Evolutionary conservation across 2,797 vertebrate species (phyloP), one percentile per base, ranked within the genome.

Genomic region (Sebastes trivittatus): DNA sequence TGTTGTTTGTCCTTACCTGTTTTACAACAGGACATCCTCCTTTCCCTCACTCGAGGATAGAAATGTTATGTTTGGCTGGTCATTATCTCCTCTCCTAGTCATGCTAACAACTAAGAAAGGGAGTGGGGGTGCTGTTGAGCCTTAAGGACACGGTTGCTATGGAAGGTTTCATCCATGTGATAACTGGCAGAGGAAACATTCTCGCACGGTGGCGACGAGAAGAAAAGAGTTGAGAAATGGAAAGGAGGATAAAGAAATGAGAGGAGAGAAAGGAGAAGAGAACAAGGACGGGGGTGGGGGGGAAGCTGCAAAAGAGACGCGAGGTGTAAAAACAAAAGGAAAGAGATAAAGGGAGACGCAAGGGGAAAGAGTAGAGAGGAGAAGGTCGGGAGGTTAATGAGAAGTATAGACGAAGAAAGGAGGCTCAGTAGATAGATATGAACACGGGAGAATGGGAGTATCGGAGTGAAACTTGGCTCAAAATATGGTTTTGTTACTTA

Each of bases 141-240:
- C 16, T 72, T 69, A 2, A 60, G 63, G 60, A 80, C 56, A 46
- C 16, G 38, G 52, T 69, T 76, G 55, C 66, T 49, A 16, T 61
- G 36, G 72, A 52, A 38, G 34, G 22, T 61, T 46, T 75, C 27
- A 54, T 62, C 32, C 32, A 36, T 2, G n/a, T 79, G 75, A 46
- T 64, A 67, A 59, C 4, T 29, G 63, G n/a, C 62, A 36, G 30
- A 10, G 64, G 30, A 74, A 54, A 54, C 27, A 20, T 77, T 65
- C 62, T 72, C 18, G 32, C 70, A 58, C 2, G 11, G 32, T 20
- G 63, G 20, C 60, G 27, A 68, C 36, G 38, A 30, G 34, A 34
- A 46, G 20, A 49, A 62, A 65, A 68, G 20, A 63, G 64, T 55
- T 79, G 65, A 68, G 18, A 78, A 72, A 81, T 54, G 14, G 18